Evolutionary conservation across 1,140 invertebrate species (phyloP), one percentile per base, ranked within the genome.

Genomic region (Popillia japonica): DNA sequence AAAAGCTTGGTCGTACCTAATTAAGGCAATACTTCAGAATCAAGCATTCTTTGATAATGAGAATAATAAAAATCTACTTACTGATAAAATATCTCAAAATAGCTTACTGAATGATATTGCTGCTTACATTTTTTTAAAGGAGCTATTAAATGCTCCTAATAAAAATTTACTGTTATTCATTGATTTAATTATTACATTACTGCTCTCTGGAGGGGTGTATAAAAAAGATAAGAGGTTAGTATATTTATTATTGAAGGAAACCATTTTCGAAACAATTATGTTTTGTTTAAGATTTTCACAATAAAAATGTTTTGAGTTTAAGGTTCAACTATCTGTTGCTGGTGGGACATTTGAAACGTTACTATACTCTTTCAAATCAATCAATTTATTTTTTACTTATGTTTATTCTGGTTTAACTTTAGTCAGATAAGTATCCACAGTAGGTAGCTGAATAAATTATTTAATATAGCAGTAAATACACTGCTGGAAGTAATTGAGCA

Each of bases 161-260:
- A 40, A 42, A 8, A 64, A 23, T 64, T 7, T 8, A 9, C 40
- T 3, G 34, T 72, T 75, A 6, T 42, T 77, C 23, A 10, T 81
- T 6, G 40, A 68, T 77, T n/a, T 79, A 2, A 79, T 80, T 72
- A 40, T 80, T n/a, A 72, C 78, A 14, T 78, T 82, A 59, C 64
- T 82, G 44, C 48, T 82, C 22, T 75, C 81, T 77, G 80, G 79
- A n/a, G 48, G 74, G 48, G 44, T 80, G 61, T 44, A 78, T 0
- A 79, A 76, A 64, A 82, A 80, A 77, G 79, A 83, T 75, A 75
- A 80, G 48, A 79, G 77, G 82, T 81, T 59, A 48, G 44, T 55
- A 40, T 73, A 20, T 76, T 72, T 78, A 23, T 72, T 75, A 48
- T 79, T 22, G 11, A 44, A 20, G 48, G 61, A 61, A 61, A 42